Evolutionary conservation across 1,140 invertebrate species (phyloP).

Genomic region (Lordiphosa stackelbergi): DNA sequence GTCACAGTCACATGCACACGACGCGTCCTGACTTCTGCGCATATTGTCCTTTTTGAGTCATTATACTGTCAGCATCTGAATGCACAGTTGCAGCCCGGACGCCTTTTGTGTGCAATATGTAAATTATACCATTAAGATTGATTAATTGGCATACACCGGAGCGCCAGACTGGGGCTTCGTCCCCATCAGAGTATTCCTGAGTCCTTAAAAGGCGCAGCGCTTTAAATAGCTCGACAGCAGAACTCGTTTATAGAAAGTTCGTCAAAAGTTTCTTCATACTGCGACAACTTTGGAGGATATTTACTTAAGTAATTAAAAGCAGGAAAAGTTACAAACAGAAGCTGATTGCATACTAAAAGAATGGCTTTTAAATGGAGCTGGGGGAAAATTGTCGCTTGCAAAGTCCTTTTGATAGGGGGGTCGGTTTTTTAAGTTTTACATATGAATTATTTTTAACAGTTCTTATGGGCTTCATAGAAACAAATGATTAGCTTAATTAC

Average conservation of each 20-base stretch:
- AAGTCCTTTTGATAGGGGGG: too few relatives aligned
- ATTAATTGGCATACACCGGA: constrained; percentile 27
- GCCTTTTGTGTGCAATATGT: constrained; percentile 20
- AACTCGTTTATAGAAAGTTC: background rate
- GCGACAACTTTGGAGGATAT: constrained; percentile 3
- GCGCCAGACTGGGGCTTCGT: background rate
- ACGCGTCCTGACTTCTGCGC: background rate
- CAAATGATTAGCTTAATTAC: too few relatives aligned
- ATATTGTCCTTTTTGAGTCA: background rate
- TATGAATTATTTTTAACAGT: too few relatives aligned
- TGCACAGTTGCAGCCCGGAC: constrained; percentile 1
- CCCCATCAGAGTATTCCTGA: background rate
- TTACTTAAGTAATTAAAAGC: background rate
- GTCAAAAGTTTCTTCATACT: background rate
- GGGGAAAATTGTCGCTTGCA: too few relatives aligned
- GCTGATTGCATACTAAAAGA: background rate
- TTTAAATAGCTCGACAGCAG: background rate
- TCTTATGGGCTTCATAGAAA: too few relatives aligned
- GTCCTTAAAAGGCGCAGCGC: background rate
- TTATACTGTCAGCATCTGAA: background rate
- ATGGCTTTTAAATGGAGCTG: too few relatives aligned
- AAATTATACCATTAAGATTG: constrained; percentile 23
- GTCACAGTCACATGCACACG: background rate
- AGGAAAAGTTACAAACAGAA: constrained; percentile 1
- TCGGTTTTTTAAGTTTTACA: too few relatives aligned